Evolutionary conservation across 2,888 invertebrate species (phyloP), one percentile per base, ranked within the genome.

Genomic region (Mechanitis messenoides): DNA sequence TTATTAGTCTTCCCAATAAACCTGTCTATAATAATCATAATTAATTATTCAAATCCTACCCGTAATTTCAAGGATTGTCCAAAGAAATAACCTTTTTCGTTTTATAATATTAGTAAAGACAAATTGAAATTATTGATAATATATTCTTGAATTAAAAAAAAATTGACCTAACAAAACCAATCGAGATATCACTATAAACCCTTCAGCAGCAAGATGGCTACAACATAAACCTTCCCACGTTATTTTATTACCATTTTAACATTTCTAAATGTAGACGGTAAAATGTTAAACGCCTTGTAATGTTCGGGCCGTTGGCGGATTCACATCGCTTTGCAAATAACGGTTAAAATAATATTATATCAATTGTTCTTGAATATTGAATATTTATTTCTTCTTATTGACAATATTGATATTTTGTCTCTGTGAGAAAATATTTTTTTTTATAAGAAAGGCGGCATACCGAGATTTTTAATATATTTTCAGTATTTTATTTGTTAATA

Each of bases 231-330:
- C 63, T 69, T 71, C 71, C 67, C 70, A 70, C 71, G 68, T 67
- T 66, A 65, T 68, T 67, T 66, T 66, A 67, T 61, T 68, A 64
- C 60, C 65, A 62, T 71, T 71, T 68, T 66, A 68, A 70, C 68
- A 71, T 68, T 68, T 67, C 66, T 64, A 69, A 68, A 68, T 63
- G 67, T 58, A 65, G 57, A 59, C 58, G 61, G 64, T 66, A 65
- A 69, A 70, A 66, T 69, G 75, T 72, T 73, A 74, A 72, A 73
- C 67, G 69, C 64, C 62, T 68, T 61, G 68, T 69, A 64, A 73
- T 72, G 69, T 69, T 68, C 62, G 61, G 61, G 64, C 64, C 63
- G 66, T 69, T 69, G 65, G 60, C 58, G 57, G 55, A 66, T 66
- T 69, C 67, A 63, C 61, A 66, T 64, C 66, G 58, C 62, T 62